Evolutionary conservation across 2,113 vertebrate genomes (phyloP), one percentile per base, ranked within the genome.

Genomic region (Lathamus discolor): DNA sequence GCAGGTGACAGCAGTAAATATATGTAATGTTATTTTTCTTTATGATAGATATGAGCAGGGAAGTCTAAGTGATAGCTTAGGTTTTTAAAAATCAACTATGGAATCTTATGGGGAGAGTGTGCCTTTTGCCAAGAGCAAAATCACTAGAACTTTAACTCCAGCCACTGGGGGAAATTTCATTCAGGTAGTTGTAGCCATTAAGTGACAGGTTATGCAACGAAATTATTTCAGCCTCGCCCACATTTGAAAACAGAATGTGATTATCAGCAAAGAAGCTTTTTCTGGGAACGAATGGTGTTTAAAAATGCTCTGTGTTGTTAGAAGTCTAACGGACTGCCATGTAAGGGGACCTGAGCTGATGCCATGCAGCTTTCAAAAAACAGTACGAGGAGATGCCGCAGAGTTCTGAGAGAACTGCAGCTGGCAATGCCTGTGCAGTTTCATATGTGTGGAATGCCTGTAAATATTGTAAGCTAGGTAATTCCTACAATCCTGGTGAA

Each of bases 1-100:
- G 95, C 95, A 97, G 95, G 96, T 96, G 97, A 97, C 95, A 95
- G 94, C 86, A 96, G 90, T 96, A 95, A 97, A 97, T 89, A 95
- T 92, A 92, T 86, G 81, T 94, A 96, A 93, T 89, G 95, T 92
- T 95, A 81, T 93, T 96, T 96, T 97, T 96, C 95, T 94, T 96
- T 94, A 93, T 96, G 94, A 97, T 93, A 83, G 88, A 97, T 91
- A 94, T 13, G 85, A 97, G 93, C 33, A 22, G 83, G 72, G 86
- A 95, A 73, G 33, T 81, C 92, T 86, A 92, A 94, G 92, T 35
- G 84, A 96, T 85, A 63, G 68, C 59, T 86, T 83, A 57, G 67
- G 66, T 92, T 96, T 95, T 95, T 93, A 94, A 95, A 94, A 96
- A 95, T 84, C 93, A 93, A 2, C 79, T 72, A 6, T 37, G 55